Evolutionary conservation across 2,113 vertebrate species (phyloP), one percentile per base, ranked within the genome.

Genomic region (Pteropus alecto): DNA sequence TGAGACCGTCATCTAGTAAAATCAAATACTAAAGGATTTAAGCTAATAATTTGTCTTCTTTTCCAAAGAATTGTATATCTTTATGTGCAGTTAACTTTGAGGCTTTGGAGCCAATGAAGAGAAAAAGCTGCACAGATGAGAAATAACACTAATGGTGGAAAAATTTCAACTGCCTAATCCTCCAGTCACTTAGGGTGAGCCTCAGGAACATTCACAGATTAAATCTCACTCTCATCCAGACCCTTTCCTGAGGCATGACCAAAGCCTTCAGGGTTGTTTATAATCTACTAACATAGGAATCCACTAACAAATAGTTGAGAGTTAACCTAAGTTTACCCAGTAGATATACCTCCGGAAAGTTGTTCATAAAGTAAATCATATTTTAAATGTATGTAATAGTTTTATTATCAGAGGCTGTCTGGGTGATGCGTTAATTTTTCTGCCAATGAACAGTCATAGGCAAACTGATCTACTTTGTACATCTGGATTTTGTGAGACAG

Each of bases 231-330:
- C 77, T 95, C 60, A 95, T 46, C 12, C 65, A 60, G 61, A 68
- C 61, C 63, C 74, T 95, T 94, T 95, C 35, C 77, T 91, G 82
- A 81, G 58, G 16, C 70, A 43, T 88, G 87, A 86, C 73, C 86
- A 81, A 96, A 93, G 77, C 71, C 78, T 93, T 94, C 81, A 95
- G 76, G 63, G 78, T 93, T 97, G 89, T 97, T 98, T 97, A 97
- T 78, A 95, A 93, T 95, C 56, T 54, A 96, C 76, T 30, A 95
- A 76, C 21, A 15, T 30, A 95, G 54, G 95, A 97, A 89, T 86
- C 46, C 6, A 81, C 71, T 89, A 85, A 73, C n/a, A 61, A 94
- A 97, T 95, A 94, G 74, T 74, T 92, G 82, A 93, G 71, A 85
- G 65, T 93, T 93, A 97, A 92, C 35, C 41, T 87, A 67, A 73